Evolutionary conservation across 2,888 invertebrate genomes (phyloP), one percentile per base, ranked within the genome.

Genomic region (Nymphalis urticae): DNA sequence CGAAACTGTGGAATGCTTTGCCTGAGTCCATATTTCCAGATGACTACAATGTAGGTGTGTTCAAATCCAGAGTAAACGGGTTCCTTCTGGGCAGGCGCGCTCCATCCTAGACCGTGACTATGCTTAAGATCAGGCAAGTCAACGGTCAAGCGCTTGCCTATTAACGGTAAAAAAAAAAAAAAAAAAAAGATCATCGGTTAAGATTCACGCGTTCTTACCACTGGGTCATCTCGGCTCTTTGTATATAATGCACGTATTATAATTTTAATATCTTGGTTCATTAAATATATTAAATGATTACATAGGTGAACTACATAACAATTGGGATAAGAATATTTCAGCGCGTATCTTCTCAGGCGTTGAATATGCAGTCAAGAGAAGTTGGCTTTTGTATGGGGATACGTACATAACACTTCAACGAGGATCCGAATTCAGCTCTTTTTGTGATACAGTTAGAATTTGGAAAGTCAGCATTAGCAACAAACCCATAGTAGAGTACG

Each of bases 351-450:
- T 71, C 1, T 88, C 79, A n/a, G 89, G 87, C 2, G 70, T 85
- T 48, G 78, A 84, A 17, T 82, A 81, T 59, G 87, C 86, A 1
- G 82, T 87, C 2, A 80, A 82, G 24, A 75, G 73, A 42, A 79
- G 76, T 21, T 85, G 82, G 83, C 70, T 89, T 10, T 62, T 60
- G 2, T 83, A 83, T 48, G 85, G 84, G 21, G 86, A 90, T 69
- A 73, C 67, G 16, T 90, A 87, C 69, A 76, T 88, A 17, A 80
- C 83, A 0, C 75, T 90, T 1, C 82, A 85, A 60, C 82, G 85
- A 51, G 80, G 80, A 0, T 63, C 76, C 1, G 86, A 88, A 19
- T 75, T 76, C 36, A 86, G 85, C 63, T 82, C 82, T 4, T 89
- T 79, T 72, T 88, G 88, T 60, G 88, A 89, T 69, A 77, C 78